phyloP scores from a whole-genome alignment of 1,140 invertebrate genomes.

The Anadara kagoshimensis region DNA sequence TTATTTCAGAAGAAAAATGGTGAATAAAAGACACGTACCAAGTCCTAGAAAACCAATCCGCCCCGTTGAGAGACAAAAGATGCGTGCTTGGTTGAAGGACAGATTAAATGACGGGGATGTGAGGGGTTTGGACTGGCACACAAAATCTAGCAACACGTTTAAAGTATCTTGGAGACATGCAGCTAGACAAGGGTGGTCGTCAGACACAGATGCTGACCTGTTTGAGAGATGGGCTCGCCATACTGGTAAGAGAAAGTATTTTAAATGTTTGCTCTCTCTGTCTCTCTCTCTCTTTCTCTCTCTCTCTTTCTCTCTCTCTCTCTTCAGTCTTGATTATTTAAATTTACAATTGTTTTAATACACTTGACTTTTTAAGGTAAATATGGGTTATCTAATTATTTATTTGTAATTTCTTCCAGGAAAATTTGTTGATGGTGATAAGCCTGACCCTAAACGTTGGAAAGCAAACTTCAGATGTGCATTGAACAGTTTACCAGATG shows the following conservation, averaged over 20 bases:
- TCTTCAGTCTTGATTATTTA: no score
- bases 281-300: no score
- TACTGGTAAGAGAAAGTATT: no score
- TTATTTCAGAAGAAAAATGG: background rate
- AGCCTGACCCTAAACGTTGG: conserved; percentile 57
- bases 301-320: no score
- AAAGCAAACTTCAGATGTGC: conserved; percentile 71
- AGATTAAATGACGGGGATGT: conserved; percentile 33
- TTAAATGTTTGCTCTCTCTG: no score
- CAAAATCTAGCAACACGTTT: conserved; percentile 48
- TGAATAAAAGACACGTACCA: background rate
- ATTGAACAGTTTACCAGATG: conserved; percentile 63
- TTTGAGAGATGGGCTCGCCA: conserved; percentile 63
- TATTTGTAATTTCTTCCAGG: conserved; percentile 14
- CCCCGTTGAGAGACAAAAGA: conserved; percentile 50
- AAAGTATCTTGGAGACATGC: conserved; percentile 64
- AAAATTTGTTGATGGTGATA: conserved; percentile 37
- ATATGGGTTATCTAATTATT: no score
- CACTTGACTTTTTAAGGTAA: no score
- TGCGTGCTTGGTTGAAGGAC: conserved; percentile 53
- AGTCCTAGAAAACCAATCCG: conserved; percentile 36
- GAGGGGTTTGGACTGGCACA: conserved; percentile 53
- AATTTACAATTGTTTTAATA: no score
- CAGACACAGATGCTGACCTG: conserved; percentile 50
- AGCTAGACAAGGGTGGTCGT: conserved; percentile 54